Evolutionary conservation across 2,797 vertebrate species (phyloP).

Genomic region (Eidolon dupreanum): DNA sequence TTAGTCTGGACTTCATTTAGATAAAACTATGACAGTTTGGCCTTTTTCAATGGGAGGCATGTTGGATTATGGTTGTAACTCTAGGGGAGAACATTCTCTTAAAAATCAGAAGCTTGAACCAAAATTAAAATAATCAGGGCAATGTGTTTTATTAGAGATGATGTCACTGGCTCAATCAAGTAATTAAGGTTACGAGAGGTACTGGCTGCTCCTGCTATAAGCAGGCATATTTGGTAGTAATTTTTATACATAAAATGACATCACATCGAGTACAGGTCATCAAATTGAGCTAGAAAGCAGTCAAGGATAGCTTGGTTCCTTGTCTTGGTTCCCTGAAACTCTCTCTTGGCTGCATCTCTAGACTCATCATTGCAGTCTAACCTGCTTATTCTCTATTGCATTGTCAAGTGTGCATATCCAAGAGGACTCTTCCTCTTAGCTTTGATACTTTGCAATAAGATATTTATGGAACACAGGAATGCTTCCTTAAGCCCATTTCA

Average conservation of each 20-base stretch:
- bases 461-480: slow-evolving; percentile 62
- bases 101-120: not conserved
- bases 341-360: not conserved
- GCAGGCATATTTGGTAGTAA: not conserved
- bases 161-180: not conserved
- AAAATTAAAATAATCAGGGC: slow-evolving; percentile 8
- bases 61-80: not conserved
- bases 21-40: not conserved
- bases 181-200: not conserved
- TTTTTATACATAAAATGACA: not conserved
- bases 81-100: not conserved
- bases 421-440: not conserved
- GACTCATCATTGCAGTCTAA: not conserved
- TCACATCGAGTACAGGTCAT: not conserved
- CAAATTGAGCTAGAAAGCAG: not conserved
- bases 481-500: slow-evolving; percentile 58
- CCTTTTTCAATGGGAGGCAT: not conserved
- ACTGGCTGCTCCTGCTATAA: not conserved
- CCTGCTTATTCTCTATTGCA: not conserved
- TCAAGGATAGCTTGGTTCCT: not conserved
- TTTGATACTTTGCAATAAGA: slow-evolving; percentile 37
- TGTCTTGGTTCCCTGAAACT: not conserved
- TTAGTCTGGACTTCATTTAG: not conserved
- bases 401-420: not conserved
- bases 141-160: not conserved